phyloP scores from a whole-genome alignment of 2,113 vertebrate genomes.

The Aplodontia rufa region DNA sequence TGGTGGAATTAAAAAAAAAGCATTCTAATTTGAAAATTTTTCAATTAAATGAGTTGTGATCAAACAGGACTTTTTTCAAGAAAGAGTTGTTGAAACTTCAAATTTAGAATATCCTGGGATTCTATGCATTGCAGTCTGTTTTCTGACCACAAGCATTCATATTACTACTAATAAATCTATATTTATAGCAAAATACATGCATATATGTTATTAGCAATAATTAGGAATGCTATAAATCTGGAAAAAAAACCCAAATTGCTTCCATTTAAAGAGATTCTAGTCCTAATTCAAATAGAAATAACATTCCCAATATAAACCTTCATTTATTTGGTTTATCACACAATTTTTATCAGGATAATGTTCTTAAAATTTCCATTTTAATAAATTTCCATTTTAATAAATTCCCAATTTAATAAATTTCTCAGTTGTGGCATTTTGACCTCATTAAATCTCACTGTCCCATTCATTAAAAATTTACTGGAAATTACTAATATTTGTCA shows the following conservation, averaged over 20 bases:
- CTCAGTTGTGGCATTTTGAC: neutral
- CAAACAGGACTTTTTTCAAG: neutral
- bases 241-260: neutral
- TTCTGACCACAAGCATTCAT: no score
- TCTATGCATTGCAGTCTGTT: accelerated
- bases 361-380: neutral
- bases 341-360: neutral
- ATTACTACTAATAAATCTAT: no score
- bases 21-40: no score
- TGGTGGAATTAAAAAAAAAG: no score
- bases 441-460: neutral
- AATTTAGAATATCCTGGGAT: neutral
- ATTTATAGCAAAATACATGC: no score
- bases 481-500: neutral
- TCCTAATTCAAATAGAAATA: neutral
- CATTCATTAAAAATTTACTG: neutral
- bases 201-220: neutral
- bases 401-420: neutral
- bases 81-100: neutral
- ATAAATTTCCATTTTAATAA: neutral
- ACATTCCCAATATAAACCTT: neutral
- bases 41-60: neutral
- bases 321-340: neutral
- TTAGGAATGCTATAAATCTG: neutral
- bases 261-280: neutral